These are phyloP conservation scores for Cheilosia variabilis DNA, from an alignment of 2,888 invertebrate species.

Conservation along the genomic window DNA sequence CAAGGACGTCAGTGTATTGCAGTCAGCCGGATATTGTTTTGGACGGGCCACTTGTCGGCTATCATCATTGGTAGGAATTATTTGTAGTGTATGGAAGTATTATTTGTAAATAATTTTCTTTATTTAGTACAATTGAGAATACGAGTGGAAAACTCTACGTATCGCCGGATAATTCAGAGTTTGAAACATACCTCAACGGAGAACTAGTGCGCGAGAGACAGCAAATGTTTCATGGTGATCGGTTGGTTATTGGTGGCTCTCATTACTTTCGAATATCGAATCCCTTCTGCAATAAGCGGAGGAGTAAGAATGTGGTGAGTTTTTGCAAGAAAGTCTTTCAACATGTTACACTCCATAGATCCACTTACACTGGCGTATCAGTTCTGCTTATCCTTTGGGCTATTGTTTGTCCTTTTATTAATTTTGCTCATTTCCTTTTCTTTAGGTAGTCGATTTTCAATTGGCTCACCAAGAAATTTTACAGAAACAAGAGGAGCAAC, in stretches of 20 bases:
- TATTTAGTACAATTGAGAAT: conserved; percentile 84
- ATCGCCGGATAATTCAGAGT: conserved; percentile 83
- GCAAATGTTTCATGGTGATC: conserved; percentile 85
- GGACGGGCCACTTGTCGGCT: conserved; percentile 86
- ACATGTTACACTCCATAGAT: too few relatives aligned
- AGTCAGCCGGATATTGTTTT: conserved; percentile 85
- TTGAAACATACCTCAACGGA: conserved; percentile 86
- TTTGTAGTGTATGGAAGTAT: not conserved
- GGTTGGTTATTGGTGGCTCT: conserved; percentile 85
- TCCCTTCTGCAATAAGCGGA: conserved; percentile 81
- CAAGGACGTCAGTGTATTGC: conserved; percentile 79
- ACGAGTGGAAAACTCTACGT: conserved; percentile 83
- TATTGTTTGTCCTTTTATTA: not conserved
- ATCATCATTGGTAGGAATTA: conserved; percentile 85
- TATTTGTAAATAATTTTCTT: not conserved
- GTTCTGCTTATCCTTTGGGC: too few relatives aligned
- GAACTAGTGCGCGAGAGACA: conserved; percentile 83
- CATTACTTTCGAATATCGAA: conserved; percentile 86
- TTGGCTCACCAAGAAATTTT: conserved; percentile 85
- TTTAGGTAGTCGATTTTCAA: conserved; percentile 84
- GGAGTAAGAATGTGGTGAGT: conserved; percentile 79
- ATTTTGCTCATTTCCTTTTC: not conserved
- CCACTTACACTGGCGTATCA: too few relatives aligned
- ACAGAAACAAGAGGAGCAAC: conserved; percentile 85
- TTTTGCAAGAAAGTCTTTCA: not conserved